Conservation (phyloP, 2,797 vertebrate genomes). For the Myotis planiceps region DNA sequence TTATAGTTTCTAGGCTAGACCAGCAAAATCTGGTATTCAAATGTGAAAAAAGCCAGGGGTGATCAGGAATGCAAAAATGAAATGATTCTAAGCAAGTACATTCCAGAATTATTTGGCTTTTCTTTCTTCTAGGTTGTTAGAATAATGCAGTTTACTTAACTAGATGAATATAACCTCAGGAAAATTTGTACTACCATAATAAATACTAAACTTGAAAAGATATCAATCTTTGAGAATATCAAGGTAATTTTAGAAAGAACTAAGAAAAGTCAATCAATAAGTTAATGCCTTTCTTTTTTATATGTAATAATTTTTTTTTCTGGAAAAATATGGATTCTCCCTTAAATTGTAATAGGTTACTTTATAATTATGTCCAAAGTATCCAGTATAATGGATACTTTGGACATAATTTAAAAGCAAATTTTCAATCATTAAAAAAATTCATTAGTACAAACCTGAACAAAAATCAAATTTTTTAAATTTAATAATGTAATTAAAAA, state of each 20-base stretch:
- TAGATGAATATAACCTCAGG: constrained; percentile 56
- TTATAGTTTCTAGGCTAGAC: constrained; percentile 81
- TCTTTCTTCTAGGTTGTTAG: constrained; percentile 46
- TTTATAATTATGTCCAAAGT: not conserved
- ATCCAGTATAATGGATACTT: not conserved
- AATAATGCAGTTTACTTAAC: constrained; percentile 48
- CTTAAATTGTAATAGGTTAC: constrained; percentile 64
- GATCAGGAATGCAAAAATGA: constrained; percentile 76
- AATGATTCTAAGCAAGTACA: constrained; percentile 54
- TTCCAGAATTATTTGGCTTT: constrained; percentile 2
- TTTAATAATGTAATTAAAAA: constrained; percentile 35
- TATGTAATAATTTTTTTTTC: not conserved
- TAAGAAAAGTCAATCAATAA: constrained; percentile 44
- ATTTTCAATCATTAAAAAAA: constrained; percentile 38
- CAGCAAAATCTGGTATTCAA: constrained; percentile 82
- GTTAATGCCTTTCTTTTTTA: constrained; percentile 18
- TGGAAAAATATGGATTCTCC: constrained; percentile 40
- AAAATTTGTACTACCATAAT: constrained; percentile 9
- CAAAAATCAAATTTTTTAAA: constrained; percentile 13
- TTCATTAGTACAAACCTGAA: constrained; percentile 40
- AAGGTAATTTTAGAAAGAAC: constrained; percentile 51
- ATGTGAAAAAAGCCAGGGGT: constrained; percentile 71
- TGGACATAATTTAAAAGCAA: constrained; percentile 58
- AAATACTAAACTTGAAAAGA: not conserved
- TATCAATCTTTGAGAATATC: constrained; percentile 41